A percentile compares a stretch with the other conserved stretches of the same genome.
Evolutionary conservation across 2,888 invertebrate genomes (phyloP).

Genomic region (Smittia sp.): DNA sequence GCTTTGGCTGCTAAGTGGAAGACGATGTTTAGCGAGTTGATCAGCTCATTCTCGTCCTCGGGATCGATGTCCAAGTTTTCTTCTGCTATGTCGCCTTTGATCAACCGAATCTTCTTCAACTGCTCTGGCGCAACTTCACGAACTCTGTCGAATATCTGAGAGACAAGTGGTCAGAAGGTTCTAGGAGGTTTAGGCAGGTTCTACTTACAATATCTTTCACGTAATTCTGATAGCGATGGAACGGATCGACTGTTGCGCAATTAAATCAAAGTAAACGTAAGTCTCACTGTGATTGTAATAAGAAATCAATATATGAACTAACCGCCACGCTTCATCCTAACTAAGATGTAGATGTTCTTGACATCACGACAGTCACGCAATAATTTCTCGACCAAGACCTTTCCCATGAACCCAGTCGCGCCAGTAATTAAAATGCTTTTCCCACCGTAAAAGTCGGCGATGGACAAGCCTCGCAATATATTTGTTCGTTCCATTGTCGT

Average conservation of each 20-base stretch:
- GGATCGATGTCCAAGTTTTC: slow-evolving; percentile 61
- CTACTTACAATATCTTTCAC: slow-evolving; percentile 29
- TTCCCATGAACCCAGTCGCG: slow-evolving; percentile 58
- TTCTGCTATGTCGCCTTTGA: slow-evolving; percentile 64
- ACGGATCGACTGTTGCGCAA: slow-evolving; percentile 27
- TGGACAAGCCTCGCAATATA: slow-evolving; percentile 16
- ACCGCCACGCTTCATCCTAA: slow-evolving; percentile 63
- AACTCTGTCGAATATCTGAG: slow-evolving; percentile 58
- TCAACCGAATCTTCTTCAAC: slow-evolving; percentile 62
- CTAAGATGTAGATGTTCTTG: slow-evolving; percentile 73
- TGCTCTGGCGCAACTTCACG: slow-evolving; percentile 58
- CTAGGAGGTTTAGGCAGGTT: background rate
- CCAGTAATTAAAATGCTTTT: slow-evolving; percentile 32
- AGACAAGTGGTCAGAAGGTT: background rate
- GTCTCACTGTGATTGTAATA: too few relatives aligned
- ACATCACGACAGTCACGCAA: slow-evolving; percentile 80
- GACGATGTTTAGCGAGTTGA: slow-evolving; percentile 65
- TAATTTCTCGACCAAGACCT: slow-evolving; percentile 88
- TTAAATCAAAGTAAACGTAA: too few relatives aligned
- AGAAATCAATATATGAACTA: too few relatives aligned
- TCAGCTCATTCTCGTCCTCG: slow-evolving; percentile 59
- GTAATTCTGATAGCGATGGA: slow-evolving; percentile 26
- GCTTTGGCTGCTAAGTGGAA: slow-evolving; percentile 88
- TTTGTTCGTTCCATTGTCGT: background rate
- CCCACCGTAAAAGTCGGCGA: slow-evolving; percentile 23